Percentiles rank a stretch among this genome's conserved stretches.
These are phyloP conservation scores for Cacatua alba DNA, from an alignment of 2,113 vertebrate species.

Conservation along the genomic window DNA sequence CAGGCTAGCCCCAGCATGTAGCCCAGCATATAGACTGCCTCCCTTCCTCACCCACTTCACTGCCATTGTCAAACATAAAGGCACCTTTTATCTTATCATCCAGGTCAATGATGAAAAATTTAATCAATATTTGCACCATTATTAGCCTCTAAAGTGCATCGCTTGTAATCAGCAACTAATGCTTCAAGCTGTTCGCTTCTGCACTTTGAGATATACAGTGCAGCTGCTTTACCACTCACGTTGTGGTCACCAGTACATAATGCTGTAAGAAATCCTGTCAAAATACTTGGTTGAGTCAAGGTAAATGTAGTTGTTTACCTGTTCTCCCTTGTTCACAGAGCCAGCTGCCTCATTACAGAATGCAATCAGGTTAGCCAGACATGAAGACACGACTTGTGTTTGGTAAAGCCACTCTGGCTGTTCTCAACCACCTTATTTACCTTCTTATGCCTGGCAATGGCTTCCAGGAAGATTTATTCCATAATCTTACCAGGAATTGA, in stretches of 20 bases:
- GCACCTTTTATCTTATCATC: background rate
- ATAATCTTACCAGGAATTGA: background rate
- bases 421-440: background rate
- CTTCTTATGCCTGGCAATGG: background rate
- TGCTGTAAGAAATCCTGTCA: background rate
- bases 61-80: background rate
- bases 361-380: background rate
- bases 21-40: fast-evolving
- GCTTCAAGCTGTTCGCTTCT: background rate
- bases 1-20: background rate
- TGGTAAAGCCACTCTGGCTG: background rate
- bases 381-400: background rate
- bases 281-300: background rate
- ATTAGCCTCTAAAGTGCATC: background rate
- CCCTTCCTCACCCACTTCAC: background rate
- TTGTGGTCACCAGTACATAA: background rate
- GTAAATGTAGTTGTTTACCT: background rate
- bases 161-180: background rate
- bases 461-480: background rate
- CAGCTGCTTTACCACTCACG: background rate
- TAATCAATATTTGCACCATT: background rate
- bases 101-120: background rate
- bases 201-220: background rate
- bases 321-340: background rate
- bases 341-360: background rate